A percentile compares a stretch with the other conserved stretches of the same genome.
phyloP scores from a whole-genome alignment of 2,797 vertebrate genomes.

The Perodicticus potto region DNA sequence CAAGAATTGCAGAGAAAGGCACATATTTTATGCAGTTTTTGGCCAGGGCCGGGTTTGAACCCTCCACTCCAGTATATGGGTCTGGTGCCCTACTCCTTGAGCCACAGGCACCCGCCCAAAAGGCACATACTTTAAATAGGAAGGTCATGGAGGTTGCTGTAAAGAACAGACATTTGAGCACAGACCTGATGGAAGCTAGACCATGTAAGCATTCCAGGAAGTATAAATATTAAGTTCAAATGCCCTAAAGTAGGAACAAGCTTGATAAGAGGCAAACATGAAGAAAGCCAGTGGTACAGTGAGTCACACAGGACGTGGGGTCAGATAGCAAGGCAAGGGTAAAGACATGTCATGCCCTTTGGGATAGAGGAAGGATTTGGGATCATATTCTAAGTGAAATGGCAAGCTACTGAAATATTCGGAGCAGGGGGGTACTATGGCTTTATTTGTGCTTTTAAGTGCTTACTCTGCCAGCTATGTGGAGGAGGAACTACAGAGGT shows the following conservation, averaged over 20 bases:
- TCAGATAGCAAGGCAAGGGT: background rate
- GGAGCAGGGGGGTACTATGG: background rate
- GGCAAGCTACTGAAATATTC: background rate
- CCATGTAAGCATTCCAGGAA: background rate
- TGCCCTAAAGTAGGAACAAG: background rate
- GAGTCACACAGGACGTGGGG: background rate
- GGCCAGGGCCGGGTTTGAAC: too few relatives aligned
- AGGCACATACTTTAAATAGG: background rate
- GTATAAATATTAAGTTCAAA: background rate
- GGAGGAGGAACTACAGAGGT: background rate
- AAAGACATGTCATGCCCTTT: background rate
- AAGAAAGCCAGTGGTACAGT: background rate
- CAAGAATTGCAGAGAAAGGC: background rate
- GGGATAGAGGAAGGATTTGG: background rate
- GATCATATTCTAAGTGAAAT: background rate
- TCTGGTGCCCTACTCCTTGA: too few relatives aligned
- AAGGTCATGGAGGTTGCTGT: background rate
- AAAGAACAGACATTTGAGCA: background rate
- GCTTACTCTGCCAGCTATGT: background rate
- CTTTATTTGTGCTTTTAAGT: background rate
- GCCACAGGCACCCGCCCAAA: background rate
- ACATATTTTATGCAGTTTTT: background rate
- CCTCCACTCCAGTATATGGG: too few relatives aligned
- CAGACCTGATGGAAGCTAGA: background rate
- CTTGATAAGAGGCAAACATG: background rate